phyloP scores from a whole-genome alignment of 2,797 vertebrate genomes.

The Psittacula derbiana region DNA sequence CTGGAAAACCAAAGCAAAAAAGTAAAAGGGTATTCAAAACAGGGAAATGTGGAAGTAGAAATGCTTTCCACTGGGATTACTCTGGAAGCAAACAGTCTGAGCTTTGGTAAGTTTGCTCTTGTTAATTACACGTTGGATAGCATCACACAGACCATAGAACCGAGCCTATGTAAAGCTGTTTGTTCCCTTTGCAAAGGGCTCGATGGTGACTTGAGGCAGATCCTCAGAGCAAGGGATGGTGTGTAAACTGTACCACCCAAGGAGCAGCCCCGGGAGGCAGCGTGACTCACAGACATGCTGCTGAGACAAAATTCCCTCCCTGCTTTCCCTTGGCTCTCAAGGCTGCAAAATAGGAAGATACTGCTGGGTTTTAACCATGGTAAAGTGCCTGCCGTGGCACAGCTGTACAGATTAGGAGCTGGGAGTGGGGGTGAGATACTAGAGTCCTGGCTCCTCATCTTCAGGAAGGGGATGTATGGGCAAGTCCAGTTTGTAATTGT shows the following conservation, averaged over 20 bases:
- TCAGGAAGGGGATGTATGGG: not conserved
- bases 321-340: not conserved
- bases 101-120: not conserved
- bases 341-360: not conserved
- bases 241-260: conserved; percentile 35
- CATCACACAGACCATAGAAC: not conserved
- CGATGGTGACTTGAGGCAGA: not conserved
- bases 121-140: not conserved
- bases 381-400: not conserved
- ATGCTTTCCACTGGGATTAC: not conserved
- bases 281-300: not conserved
- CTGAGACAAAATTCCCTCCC: conserved; percentile 2
- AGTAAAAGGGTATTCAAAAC: not conserved
- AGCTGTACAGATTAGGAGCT: accelerated
- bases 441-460: not conserved
- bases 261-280: conserved; percentile 27
- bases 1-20: not conserved
- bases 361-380: not conserved
- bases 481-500: not conserved
- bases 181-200: not conserved
- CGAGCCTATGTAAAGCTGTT: not conserved
- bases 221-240: not conserved
- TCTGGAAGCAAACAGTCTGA: not conserved
- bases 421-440: not conserved
- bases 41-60: conserved; percentile 15